Evolutionary conservation across 2,888 invertebrate genomes (phyloP).

Genomic region (Argyresthia albistria): DNA sequence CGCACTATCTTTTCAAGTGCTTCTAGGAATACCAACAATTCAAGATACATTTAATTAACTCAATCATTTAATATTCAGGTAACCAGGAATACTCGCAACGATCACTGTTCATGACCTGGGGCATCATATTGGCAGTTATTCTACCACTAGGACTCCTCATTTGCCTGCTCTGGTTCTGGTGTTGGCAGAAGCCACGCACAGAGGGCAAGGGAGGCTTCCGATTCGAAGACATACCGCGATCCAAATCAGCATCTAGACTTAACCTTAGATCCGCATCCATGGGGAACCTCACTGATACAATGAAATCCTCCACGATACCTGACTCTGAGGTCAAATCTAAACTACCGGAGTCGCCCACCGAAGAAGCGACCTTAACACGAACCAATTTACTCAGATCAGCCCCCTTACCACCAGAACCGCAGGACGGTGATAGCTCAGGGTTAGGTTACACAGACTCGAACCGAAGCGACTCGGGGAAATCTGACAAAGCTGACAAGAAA

Average conservation of each 20-base stretch:
- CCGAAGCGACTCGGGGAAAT: constrained; percentile 62
- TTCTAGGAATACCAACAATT: neutral
- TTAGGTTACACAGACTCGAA: constrained; percentile 67
- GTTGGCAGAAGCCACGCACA: constrained; percentile 70
- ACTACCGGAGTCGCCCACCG: constrained; percentile 47
- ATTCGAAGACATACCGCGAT: constrained; percentile 68
- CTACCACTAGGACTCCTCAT: constrained; percentile 76
- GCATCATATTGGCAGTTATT: constrained; percentile 80
- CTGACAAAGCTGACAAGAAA: constrained; percentile 68
- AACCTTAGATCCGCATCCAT: constrained; percentile 67
- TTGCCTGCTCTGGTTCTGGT: constrained; percentile 76
- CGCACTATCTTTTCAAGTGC: neutral
- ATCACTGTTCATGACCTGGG: constrained; percentile 81
- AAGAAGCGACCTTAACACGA: constrained; percentile 36
- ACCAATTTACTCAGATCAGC: constrained; percentile 34
- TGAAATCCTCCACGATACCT: constrained; percentile 53
- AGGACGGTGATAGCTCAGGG: constrained; percentile 62
- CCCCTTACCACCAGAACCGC: constrained; percentile 33
- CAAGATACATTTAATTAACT: neutral
- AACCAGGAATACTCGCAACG: constrained; percentile 79
- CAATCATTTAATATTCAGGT: constrained; percentile 56
- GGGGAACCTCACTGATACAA: constrained; percentile 66
- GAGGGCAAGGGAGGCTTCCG: constrained; percentile 72
- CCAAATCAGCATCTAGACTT: constrained; percentile 72
- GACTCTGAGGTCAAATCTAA: constrained; percentile 48